Evolutionary conservation across 2,888 invertebrate genomes (phyloP), one percentile per base, ranked within the genome.

Genomic region (Pheosia gnoma): DNA sequence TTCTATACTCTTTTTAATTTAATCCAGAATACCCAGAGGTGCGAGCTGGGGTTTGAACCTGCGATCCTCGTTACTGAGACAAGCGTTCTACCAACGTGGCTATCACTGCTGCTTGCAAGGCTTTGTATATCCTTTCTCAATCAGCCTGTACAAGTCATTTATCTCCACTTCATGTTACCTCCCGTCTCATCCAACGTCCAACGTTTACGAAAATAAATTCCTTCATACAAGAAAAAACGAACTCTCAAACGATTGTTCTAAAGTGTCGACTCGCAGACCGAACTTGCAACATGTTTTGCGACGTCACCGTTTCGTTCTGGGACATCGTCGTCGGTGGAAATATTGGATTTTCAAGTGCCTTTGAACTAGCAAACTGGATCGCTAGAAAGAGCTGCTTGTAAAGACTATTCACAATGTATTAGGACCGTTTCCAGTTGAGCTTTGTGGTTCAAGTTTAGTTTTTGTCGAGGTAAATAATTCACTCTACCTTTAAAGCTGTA

Each of bases 301-400:
- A 57, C 62, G 57, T 70, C 52, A 3, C 52, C 60, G 57, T 66
- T 56, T 61, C 58, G 51, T 37, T 13, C 7, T 51, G 55, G 55
- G 61, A 25, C 25, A 25, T 25, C 61, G 59, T 66, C 43, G 62
- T 60, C 57, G 36, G 8, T 53, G 41, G 60, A 63, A 70, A 70
- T 72, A 66, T 71, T 60, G 59, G 68, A 68, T 74, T 67, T 68
- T 66, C 62, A 59, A 68, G 70, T 59, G 58, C 62, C 63, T 70
- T 66, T 58, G 52, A 66, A 60, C 45, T 57, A 37, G 60, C 43
- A 43, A 61, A 59, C 59, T 43, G 62, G 57, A 61, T 65, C 59
- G 7, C n/a, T 38, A 0, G 36, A 54, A 38, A 38, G 3, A 10
- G 8, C 9, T 51, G 38, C n/a, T 52, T 7, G 45, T 54, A 49